phyloP scores from a whole-genome alignment of 2,113 vertebrate genomes.

The Macquaria australasica region DNA sequence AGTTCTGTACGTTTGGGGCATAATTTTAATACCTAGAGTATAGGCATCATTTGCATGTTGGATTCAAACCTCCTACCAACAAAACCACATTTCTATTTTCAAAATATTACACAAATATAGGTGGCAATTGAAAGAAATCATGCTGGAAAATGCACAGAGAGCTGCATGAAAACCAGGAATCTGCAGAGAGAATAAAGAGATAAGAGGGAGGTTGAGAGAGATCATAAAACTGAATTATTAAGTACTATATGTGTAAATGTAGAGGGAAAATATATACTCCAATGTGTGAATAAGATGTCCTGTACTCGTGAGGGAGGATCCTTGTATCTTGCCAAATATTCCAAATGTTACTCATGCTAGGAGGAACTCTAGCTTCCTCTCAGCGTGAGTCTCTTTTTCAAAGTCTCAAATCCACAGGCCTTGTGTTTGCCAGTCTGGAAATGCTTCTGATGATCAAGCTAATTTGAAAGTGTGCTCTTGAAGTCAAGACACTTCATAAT shows the following conservation, averaged over 20 bases:
- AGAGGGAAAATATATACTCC: neutral
- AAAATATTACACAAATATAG: neutral
- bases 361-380: slow-evolving; percentile 38
- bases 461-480: slow-evolving; percentile 34
- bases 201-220: neutral
- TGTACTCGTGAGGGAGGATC: slow-evolving; percentile 24
- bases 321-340: slow-evolving; percentile 39
- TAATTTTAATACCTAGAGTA: neutral
- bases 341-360: slow-evolving; percentile 37
- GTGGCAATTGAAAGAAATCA: neutral
- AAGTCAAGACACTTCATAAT: slow-evolving; percentile 38
- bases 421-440: slow-evolving; percentile 36
- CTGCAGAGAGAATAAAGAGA: neutral
- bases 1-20: neutral
- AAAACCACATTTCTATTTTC: neutral
- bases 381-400: slow-evolving; percentile 38
- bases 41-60: neutral
- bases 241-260: slow-evolving; percentile 8
- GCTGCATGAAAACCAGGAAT: neutral
- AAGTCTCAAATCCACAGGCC: slow-evolving; percentile 21
- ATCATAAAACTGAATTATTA: slow-evolving; percentile 12
- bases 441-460: slow-evolving; percentile 47
- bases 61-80: neutral
- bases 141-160: neutral
- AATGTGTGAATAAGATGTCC: slow-evolving; percentile 24